Base-by-base conservation (phyloP, 1,140 invertebrate species). In the Solenopsis invicta region DNA sequence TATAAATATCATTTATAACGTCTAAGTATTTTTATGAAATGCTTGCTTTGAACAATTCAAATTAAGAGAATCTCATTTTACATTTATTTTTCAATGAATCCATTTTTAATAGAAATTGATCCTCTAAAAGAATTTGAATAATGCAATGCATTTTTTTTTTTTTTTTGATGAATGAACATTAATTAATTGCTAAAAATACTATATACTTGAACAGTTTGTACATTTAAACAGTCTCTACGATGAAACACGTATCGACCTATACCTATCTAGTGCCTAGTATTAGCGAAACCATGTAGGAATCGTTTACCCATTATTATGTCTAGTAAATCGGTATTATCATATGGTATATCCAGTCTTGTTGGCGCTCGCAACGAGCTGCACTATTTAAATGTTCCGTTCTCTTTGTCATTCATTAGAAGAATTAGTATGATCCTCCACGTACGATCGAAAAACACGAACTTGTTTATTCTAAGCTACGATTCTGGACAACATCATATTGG, bases 171-270 rank as follows among this genome's bases (percentile, higher is more conserved):
- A 34, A 41, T 48, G 10, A 82, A 82, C 48, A 37, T 86, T 78
- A 56, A 81, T 9, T 45, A 56, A 67, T 69, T 10, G 41, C 48
- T 62, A 84, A 61, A 37, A 74, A 87, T 81, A 67, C 81, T 90
- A 88, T 45, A 80, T 91, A 91, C 24, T 81, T 78, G 81, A 90
- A 88, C 85, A 90, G 76, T 91, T 91, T 91, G 89, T 91, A 91
- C 90, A 91, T 91, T 91, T 89, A 87, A 91, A 91, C 90, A 91
- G 90, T 91, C 90, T 91, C 90, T 91, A 91, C 90, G 90, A 82
- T 87, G 62, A 88, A 91, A 91, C 87, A 91, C 90, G 90, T 91
- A 91, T 91, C 89, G 90, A 91, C 90, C 87, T 91, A 41, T 41
- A 91, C 69, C 87, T 89, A 85, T 62, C 87, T 90, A 91, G 78